Conservation (phyloP, 1,140 invertebrate genomes). For the Macrosteles quadrilineatus region DNA sequence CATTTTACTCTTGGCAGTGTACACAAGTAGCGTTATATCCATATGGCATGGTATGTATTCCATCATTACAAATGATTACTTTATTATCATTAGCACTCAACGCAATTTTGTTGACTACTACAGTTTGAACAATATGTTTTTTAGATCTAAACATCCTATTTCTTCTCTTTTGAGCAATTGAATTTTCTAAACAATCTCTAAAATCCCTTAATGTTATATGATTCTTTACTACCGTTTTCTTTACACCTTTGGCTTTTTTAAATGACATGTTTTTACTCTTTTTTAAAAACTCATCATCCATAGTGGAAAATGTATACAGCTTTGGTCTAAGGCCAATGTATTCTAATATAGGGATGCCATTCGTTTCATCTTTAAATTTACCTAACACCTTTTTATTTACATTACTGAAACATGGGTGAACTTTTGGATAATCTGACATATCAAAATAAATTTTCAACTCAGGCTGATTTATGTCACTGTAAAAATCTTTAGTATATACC, state of each 20-base stretch:
- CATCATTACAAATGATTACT: slow-evolving; percentile 28
- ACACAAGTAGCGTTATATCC: slow-evolving; percentile 15
- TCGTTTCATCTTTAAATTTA: slow-evolving; percentile 55
- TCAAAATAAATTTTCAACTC: slow-evolving; percentile 35
- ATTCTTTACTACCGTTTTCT: slow-evolving; percentile 36
- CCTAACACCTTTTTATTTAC: slow-evolving; percentile 53
- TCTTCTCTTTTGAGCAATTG: slow-evolving; percentile 19
- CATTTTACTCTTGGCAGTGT: neutral
- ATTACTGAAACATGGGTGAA: slow-evolving; percentile 29
- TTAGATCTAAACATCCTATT: slow-evolving; percentile 26
- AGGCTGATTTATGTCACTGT: slow-evolving; percentile 31
- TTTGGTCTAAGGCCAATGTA: slow-evolving; percentile 52
- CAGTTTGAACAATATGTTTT: slow-evolving; percentile 34
- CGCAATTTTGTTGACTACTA: slow-evolving; percentile 29
- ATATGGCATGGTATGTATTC: slow-evolving; percentile 31
- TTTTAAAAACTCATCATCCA: slow-evolving; percentile 30
- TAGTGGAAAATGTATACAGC: slow-evolving; percentile 47
- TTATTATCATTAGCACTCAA: slow-evolving; percentile 36
- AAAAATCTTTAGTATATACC: slow-evolving; percentile 37
- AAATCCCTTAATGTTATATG: slow-evolving; percentile 34
- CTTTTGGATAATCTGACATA: slow-evolving; percentile 37
- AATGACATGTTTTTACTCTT: slow-evolving; percentile 14
- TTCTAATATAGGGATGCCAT: slow-evolving; percentile 47
- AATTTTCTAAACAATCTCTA: slow-evolving; percentile 29
- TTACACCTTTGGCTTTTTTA: slow-evolving; percentile 45